Conservation (phyloP, 1,140 invertebrate species). For the Eueides isabella region DNA sequence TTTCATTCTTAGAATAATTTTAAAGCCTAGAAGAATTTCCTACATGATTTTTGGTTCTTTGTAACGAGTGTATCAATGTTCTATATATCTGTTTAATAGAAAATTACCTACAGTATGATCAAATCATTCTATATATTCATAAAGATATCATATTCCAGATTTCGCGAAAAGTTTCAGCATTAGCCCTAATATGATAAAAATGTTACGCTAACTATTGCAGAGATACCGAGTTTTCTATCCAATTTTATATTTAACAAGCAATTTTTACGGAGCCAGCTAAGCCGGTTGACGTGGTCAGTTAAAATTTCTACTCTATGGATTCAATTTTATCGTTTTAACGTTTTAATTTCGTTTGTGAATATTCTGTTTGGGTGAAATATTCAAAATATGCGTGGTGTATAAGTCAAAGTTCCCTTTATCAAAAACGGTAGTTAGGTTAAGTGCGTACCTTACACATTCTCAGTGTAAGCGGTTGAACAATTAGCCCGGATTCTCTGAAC, state of each 20-base stretch:
- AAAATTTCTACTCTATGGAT: neutral
- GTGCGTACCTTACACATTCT: constrained; percentile 28
- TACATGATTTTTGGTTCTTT: neutral
- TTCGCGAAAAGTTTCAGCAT: too few relatives aligned
- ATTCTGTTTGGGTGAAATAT: constrained; percentile 9
- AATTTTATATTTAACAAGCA: neutral
- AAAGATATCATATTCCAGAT: neutral
- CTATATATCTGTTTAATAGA: neutral
- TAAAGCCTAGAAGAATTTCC: too few relatives aligned
- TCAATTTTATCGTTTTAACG: neutral
- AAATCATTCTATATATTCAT: neutral
- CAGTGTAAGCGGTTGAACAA: constrained; percentile 28
- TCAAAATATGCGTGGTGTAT: constrained; percentile 24
- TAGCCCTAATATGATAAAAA: neutral
- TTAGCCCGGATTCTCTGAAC: constrained; percentile 25
- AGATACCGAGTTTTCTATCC: neutral
- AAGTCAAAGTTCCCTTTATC: constrained; percentile 32
- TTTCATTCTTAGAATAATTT: too few relatives aligned
- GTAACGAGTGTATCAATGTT: neutral
- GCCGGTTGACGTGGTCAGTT: neutral
- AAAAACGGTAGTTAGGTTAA: constrained; percentile 25
- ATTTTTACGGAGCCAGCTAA: neutral
- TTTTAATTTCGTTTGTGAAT: neutral
- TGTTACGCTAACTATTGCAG: neutral
- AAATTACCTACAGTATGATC: neutral